Evolutionary conservation across 2,113 vertebrate genomes (phyloP), one percentile per base, ranked within the genome.

Genomic region (Pandion haliaetus): DNA sequence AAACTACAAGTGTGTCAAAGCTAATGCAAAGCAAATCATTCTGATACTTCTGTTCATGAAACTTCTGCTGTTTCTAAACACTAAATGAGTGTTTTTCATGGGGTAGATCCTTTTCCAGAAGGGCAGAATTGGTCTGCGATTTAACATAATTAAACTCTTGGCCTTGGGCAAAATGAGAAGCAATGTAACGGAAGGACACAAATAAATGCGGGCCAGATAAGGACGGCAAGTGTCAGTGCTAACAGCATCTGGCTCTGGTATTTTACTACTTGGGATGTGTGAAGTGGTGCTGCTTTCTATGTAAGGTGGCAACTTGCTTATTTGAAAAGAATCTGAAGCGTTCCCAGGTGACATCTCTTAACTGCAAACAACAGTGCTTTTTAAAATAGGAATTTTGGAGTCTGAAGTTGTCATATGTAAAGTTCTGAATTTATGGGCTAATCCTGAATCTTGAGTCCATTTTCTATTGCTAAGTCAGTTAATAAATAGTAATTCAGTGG

Each of bases 121-220:
- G 36, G 50, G 21, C 19, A 59, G 10, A 76, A 93, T 57, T 44
- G 12, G 9, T 32, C 29, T 80, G 42, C 7, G 10, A 45, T 66
- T 72, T 3, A 3, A 87, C 57, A 14, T 17, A 44, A 31, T 82
- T 42, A 26, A 86, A 32, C 17, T 49, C 11, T 21, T 55, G 8
- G 13, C 61, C 23, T 74, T 38, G 16, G 2, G 8, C 28, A 15
- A 36, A 66, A 14, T 34, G 47, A 61, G 62, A 32, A 44, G 34
- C 19, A 29, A 0, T 34, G 42, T 24, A 61, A 0, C 2, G 9
- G 34, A 82, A 80, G 44, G 31, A 12, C 40, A 32, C 2, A 5
- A 34, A 52, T 66, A 69, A 82, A 36, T 11, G 21, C 0, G 1
- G 24, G 3, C 15, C 1, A 1, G 24, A 6, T 74, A 45, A 84